Conservation (phyloP, 2,888 invertebrate species). For the Diaprepes abbreviatus region DNA sequence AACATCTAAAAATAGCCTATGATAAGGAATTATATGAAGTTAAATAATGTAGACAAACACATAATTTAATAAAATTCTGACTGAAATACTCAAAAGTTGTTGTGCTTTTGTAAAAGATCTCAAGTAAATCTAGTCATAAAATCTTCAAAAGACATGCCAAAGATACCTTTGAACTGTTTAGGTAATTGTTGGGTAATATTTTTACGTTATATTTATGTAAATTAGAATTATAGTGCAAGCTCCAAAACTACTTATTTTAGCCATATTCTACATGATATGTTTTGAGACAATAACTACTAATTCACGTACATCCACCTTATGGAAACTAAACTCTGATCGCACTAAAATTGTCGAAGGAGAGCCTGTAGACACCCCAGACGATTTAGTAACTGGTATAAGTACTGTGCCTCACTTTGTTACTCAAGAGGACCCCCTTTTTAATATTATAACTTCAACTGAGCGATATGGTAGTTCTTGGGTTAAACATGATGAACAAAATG, state of each 20-base stretch:
- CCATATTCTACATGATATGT: slow-evolving; percentile 75
- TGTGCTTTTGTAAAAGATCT: background rate
- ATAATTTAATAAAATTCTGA: background rate
- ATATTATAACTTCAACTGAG: slow-evolving; percentile 81
- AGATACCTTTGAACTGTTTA: slow-evolving; percentile 33
- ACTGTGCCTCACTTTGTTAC: slow-evolving; percentile 18
- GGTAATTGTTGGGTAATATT: slow-evolving; percentile 9
- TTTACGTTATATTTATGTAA: background rate
- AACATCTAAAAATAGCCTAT: background rate
- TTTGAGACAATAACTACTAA: slow-evolving; percentile 81
- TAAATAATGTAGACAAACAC: slow-evolving; percentile 10
- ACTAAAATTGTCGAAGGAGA: slow-evolving; percentile 80
- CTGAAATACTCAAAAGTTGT: slow-evolving; percentile 6
- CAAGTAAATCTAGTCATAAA: slow-evolving; percentile 38
- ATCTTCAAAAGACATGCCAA: slow-evolving; percentile 20
- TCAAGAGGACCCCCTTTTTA: slow-evolving; percentile 74
- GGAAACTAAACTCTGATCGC: slow-evolving; percentile 84
- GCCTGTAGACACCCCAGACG: slow-evolving; percentile 75
- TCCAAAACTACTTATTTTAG: slow-evolving; percentile 57
- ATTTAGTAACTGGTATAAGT: slow-evolving; percentile 63
- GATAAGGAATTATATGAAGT: background rate
- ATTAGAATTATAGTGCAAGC: too few relatives aligned
- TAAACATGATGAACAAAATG: slow-evolving; percentile 75
- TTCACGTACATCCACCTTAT: slow-evolving; percentile 85
- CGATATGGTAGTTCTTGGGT: slow-evolving; percentile 78